Evolutionary conservation across 1,140 invertebrate species (phyloP).

Genomic region (Zophobas atratus): DNA sequence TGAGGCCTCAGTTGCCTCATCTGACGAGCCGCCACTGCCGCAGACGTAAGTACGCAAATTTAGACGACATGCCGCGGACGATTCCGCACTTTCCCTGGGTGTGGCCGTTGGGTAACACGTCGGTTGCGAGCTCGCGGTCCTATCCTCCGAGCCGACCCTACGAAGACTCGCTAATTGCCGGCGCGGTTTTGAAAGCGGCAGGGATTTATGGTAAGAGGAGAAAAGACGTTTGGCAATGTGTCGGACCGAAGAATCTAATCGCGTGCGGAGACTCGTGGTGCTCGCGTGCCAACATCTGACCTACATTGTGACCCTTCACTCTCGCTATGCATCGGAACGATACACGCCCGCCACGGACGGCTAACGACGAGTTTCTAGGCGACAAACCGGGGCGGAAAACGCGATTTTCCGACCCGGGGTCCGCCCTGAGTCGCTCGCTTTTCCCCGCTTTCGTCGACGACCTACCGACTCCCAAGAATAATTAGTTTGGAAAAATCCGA

Average conservation of each 20-base stretch:
- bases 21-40: no score
- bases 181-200: neutral
- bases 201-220: neutral
- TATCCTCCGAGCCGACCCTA: conserved; percentile 7
- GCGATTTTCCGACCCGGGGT: neutral
- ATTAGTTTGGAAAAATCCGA: neutral
- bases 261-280: conserved; percentile 57
- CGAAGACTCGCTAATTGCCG: conserved; percentile 1
- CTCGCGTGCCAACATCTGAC: conserved; percentile 62
- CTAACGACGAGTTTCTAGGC: conserved; percentile 2
- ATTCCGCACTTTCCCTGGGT: conserved; percentile 22
- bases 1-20: no score
- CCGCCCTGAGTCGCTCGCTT: no score
- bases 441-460: no score
- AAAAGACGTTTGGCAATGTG: conserved; percentile 36
- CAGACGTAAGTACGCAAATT: no score
- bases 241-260: conserved; percentile 46
- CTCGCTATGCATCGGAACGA: conserved; percentile 53
- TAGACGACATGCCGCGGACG: neutral
- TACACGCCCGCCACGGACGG: conserved; percentile 46
- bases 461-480: neutral
- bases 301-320: conserved; percentile 64
- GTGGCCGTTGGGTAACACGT: neutral
- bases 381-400: neutral
- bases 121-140: neutral